Evolutionary conservation across 2,888 invertebrate genomes (phyloP).

Genomic region (Molanna angustata): DNA sequence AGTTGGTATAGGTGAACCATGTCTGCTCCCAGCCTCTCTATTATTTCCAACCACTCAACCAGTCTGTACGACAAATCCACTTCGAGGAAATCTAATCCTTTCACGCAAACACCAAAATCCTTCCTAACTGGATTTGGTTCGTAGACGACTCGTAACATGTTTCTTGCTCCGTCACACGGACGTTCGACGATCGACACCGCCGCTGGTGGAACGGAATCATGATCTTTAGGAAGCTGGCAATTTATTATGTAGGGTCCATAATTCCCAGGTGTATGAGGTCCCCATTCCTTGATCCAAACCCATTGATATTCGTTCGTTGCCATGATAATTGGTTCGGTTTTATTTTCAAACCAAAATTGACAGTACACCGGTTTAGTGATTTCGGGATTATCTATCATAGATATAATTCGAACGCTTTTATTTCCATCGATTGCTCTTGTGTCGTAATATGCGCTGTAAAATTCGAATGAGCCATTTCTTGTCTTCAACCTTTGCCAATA

Average conservation of each 20-base stretch:
- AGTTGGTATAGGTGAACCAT: too few relatives aligned
- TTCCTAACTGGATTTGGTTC: conserved; percentile 70
- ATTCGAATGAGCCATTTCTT: too few relatives aligned
- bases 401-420: too few relatives aligned
- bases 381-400: too few relatives aligned
- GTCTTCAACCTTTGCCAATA: too few relatives aligned
- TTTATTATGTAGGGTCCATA: conserved; percentile 89
- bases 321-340: conserved; percentile 75
- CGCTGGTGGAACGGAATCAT: conserved; percentile 69
- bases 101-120: conserved; percentile 88
- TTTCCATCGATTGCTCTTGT: too few relatives aligned
- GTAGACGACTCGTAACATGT: conserved; percentile 78
- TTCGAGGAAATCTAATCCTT: conserved; percentile 82
- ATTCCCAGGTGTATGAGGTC: conserved; percentile 85
- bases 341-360: conserved; percentile 86
- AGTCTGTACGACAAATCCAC: conserved; percentile 86
- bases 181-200: conserved; percentile 84
- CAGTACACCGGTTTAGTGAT: too few relatives aligned
- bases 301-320: conserved; percentile 87
- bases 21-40: too few relatives aligned
- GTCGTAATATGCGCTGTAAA: too few relatives aligned
- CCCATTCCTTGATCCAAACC: conserved; percentile 93
- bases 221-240: conserved; percentile 79
- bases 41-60: conserved; percentile 95
- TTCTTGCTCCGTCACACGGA: conserved; percentile 80